These are phyloP conservation scores for Drosophila eugracilis DNA, from an alignment of 1,140 invertebrate species.

Conservation along the genomic window DNA sequence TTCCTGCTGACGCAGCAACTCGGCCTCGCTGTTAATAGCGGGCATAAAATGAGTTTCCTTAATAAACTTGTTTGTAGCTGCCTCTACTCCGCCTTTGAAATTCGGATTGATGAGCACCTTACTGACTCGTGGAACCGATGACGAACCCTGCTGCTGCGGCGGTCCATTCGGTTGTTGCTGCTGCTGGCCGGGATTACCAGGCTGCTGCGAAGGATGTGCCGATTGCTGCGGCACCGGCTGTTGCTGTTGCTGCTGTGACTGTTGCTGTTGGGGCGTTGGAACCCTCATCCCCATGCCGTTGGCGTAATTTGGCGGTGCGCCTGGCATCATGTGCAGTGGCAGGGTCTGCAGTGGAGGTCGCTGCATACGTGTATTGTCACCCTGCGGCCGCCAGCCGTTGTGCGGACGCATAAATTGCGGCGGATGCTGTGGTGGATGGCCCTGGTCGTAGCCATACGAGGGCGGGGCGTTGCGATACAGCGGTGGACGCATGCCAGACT, in stretches of 20 bases:
- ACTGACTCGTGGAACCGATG: conserved; percentile 61
- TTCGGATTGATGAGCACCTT: conserved; percentile 85
- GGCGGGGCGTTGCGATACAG: conserved; percentile 46
- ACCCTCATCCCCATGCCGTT: conserved; percentile 72
- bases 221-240: conserved; percentile 11
- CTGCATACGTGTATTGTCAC: conserved; percentile 65
- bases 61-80: conserved; percentile 83
- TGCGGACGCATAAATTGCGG: conserved; percentile 67
- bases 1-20: conserved; percentile 82
- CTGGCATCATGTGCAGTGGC: conserved; percentile 68
- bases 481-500: conserved; percentile 33
- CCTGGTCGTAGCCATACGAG: conserved; percentile 51
- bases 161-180: conserved; percentile 22
- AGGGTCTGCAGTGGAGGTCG: conserved; percentile 68
- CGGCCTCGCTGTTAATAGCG: conserved; percentile 77
- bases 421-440: conserved; percentile 48
- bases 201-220: conserved; percentile 17
- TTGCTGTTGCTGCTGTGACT: conserved; percentile 28
- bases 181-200: conserved; percentile 12
- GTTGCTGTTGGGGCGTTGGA: conserved; percentile 56
- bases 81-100: conserved; percentile 84
- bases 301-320: conserved; percentile 56
- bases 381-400: conserved; percentile 70
- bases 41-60: conserved; percentile 84
- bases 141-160: conserved; percentile 17